Evolutionary conservation across 2,797 vertebrate species (phyloP), one percentile per base, ranked within the genome.

Genomic region (Karalla daura): DNA sequence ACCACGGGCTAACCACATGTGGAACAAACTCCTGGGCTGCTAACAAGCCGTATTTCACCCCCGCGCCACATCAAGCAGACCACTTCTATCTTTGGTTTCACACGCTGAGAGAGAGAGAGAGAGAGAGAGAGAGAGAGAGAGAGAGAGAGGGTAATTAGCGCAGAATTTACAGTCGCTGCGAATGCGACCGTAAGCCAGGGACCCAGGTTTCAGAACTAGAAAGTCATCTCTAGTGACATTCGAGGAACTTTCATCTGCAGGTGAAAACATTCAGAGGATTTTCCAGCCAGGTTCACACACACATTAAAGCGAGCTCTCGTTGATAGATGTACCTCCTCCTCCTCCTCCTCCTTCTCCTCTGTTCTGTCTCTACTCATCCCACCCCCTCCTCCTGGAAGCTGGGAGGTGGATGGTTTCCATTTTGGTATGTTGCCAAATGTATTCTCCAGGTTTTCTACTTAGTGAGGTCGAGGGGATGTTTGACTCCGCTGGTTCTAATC

Each of bases 371-470:
- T 37, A 11, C 58, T 80, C 64, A 60, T 70, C 76, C 35, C 63
- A 32, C n/a, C 55, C 50, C 44, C 74, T 54, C 44, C 74, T 54
- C 32, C 53, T 79, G 71, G 62, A 76, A 63, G 44, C 13, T 63
- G n/a, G 45, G 68, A 12, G 47, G 53, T 79, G 78, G 71, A 88
- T 88, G 76, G 89, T 89, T 86, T 83, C 74, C 84, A 83, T 86
- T 90, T 91, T 75, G 75, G 80, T 68, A 75, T 73, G 70, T 65
- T 63, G 89, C 87, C 89, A 91, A 91, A 94, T 90, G 84, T 85
- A 87, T 93, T 93, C 92, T 90, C 92, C 90, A 92, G 93, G 89
- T 94, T 92, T 88, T 93, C 91, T 81, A 90, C 80, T 93, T 91
- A 89, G 79, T 51, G 76, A 89, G 90, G 88, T 88, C 70, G 69